phyloP scores from a whole-genome alignment of 2,113 vertebrate species.

The Piliocolobus tephrosceles region DNA sequence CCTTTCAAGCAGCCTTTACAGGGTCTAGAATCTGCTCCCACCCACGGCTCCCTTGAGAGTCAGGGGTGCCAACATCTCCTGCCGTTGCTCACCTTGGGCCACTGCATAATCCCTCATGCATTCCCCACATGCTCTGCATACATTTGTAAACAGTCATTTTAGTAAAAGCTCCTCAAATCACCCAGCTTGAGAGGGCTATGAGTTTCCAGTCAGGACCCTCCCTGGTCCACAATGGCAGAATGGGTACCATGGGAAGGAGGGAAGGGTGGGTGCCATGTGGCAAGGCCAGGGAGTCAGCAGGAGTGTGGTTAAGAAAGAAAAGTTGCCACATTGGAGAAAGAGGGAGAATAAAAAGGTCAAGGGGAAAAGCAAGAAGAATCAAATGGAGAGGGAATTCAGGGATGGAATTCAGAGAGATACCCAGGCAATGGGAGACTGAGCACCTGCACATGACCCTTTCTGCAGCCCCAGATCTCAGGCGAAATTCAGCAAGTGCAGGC shows the following conservation, averaged over 20 bases:
- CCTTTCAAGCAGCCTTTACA: background rate
- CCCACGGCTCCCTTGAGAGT: background rate
- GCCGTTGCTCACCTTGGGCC: background rate
- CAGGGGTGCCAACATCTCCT: background rate
- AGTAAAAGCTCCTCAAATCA: background rate
- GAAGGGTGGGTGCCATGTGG: no score
- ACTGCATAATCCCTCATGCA: background rate
- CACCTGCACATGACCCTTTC: no score
- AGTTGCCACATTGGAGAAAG: accelerated
- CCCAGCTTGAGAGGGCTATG: background rate
- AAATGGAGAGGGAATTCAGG: background rate
- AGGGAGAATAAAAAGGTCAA: background rate
- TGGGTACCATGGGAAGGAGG: accelerated
- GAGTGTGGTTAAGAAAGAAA: background rate
- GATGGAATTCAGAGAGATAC: background rate
- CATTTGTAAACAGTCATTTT: background rate
- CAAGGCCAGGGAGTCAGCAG: background rate
- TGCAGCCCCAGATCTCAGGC: background rate
- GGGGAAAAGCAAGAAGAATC: background rate
- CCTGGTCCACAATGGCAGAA: accelerated
- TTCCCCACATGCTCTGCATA: no score
- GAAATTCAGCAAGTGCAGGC: background rate
- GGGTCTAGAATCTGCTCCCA: background rate
- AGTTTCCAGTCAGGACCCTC: background rate
- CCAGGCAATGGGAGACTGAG: accelerated